phyloP scores from a whole-genome alignment of 2,888 invertebrate species.

The Nymphalis urticae region DNA sequence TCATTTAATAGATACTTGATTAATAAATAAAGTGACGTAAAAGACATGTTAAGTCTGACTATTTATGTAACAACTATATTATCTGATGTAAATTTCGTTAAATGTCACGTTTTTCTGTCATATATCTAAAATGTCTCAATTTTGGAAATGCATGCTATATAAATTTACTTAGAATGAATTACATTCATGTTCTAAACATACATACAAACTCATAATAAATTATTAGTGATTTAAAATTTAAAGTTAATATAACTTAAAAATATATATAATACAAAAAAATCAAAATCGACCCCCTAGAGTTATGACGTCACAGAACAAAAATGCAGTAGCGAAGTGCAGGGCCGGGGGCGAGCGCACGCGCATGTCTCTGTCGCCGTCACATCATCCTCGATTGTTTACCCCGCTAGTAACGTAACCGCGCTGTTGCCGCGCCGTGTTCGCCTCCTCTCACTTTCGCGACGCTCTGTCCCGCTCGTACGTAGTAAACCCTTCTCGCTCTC shows the following conservation, averaged over 20 bases:
- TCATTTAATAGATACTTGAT: too few relatives aligned
- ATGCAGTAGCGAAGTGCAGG: conserved; percentile 75
- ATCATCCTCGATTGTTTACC: conserved; percentile 76
- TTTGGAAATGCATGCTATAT: too few relatives aligned
- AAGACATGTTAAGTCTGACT: too few relatives aligned
- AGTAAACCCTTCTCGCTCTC: conserved; percentile 57
- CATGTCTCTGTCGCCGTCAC: conserved; percentile 69
- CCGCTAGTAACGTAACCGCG: conserved; percentile 72
- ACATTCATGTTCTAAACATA: too few relatives aligned
- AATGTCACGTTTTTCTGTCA: too few relatives aligned
- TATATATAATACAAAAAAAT: background rate
- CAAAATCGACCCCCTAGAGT: conserved; percentile 23
- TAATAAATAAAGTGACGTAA: too few relatives aligned
- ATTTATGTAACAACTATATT: too few relatives aligned
- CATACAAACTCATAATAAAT: too few relatives aligned
- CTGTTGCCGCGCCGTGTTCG: conserved; percentile 73
- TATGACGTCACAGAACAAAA: conserved; percentile 69
- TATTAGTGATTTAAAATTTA: too few relatives aligned
- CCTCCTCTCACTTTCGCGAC: conserved; percentile 80
- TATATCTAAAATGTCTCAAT: too few relatives aligned
- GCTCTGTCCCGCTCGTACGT: conserved; percentile 52
- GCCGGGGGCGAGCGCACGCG: conserved; percentile 64
- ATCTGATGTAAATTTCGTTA: too few relatives aligned
- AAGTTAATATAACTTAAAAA: background rate
- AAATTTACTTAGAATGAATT: too few relatives aligned